These are phyloP conservation scores for Blastobasis adustella DNA, from an alignment of 2,888 invertebrate genomes.

Conservation along the genomic window DNA sequence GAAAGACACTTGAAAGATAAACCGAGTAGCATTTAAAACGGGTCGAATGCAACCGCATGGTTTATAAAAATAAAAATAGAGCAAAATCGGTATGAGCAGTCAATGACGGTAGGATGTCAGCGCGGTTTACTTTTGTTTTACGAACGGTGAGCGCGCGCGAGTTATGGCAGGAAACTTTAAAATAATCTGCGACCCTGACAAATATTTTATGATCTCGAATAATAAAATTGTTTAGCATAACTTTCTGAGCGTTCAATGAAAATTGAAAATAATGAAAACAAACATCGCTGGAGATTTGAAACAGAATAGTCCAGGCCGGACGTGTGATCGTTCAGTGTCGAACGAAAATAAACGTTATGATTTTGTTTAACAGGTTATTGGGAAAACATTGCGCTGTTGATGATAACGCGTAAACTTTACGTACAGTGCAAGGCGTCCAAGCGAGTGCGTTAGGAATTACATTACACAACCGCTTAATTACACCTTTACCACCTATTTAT, in stretches of 20 bases:
- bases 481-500: too few species aligned
- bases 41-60: background rate
- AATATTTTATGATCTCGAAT: background rate
- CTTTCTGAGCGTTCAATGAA: conserved; percentile 48
- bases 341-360: conserved; percentile 70
- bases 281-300: conserved; percentile 56
- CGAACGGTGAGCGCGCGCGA: background rate
- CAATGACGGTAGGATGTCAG: too few species aligned
- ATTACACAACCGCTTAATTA: background rate
- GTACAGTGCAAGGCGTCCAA: conserved; percentile 27
- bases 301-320: conserved; percentile 58
- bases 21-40: conserved; percentile 26
- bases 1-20: conserved; percentile 62
- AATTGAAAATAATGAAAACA: conserved; percentile 63
- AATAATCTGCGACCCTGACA: background rate
- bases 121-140: too few species aligned
- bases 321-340: conserved; percentile 63
- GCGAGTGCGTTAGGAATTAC: conserved; percentile 18
- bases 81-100: too few species aligned
- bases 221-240: conserved; percentile 27
- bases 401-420: conserved; percentile 46
- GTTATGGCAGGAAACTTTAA: background rate
- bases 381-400: conserved; percentile 61
- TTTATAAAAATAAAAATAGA: too few species aligned
- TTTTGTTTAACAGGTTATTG: conserved; percentile 67